These are phyloP conservation scores for Tychaedon coryphoeus DNA, from an alignment of 2,113 vertebrate genomes.

Conservation along the genomic window DNA sequence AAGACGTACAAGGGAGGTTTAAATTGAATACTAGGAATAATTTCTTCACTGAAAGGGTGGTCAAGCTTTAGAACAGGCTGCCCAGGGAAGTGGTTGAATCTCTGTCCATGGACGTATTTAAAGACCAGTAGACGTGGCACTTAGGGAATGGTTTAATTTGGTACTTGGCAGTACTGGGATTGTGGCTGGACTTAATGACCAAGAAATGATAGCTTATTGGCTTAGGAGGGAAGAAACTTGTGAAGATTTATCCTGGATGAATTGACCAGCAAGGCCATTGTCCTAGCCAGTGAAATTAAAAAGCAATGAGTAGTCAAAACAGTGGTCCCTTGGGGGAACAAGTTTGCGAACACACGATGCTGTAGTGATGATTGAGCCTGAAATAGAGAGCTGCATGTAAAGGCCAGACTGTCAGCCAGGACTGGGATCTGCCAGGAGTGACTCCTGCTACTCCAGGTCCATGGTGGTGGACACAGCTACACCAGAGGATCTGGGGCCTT, in stretches of 20 bases:
- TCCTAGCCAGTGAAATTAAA: neutral
- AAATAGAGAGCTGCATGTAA: neutral
- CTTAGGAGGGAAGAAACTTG: neutral
- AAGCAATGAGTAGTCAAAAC: neutral
- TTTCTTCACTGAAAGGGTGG: neutral
- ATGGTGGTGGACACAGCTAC: neutral
- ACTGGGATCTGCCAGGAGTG: neutral
- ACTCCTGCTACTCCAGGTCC: neutral
- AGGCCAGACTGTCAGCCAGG: neutral
- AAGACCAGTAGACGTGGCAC: rapidly evolving
- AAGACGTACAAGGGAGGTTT: neutral
- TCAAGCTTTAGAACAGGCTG: neutral
- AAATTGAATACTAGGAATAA: neutral
- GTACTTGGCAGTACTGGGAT: neutral
- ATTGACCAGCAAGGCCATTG: neutral
- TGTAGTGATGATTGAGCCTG: neutral
- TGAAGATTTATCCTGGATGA: neutral
- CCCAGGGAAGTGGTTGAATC: neutral
- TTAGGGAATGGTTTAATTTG: neutral
- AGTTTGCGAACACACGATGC: neutral
- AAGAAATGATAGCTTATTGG: neutral
- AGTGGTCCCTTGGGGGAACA: neutral
- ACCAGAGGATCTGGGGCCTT: neutral
- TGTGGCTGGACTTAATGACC: neutral
- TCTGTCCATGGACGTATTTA: neutral